Evolutionary conservation across 1,140 invertebrate genomes (phyloP).

Genomic region (Galleria mellonella): DNA sequence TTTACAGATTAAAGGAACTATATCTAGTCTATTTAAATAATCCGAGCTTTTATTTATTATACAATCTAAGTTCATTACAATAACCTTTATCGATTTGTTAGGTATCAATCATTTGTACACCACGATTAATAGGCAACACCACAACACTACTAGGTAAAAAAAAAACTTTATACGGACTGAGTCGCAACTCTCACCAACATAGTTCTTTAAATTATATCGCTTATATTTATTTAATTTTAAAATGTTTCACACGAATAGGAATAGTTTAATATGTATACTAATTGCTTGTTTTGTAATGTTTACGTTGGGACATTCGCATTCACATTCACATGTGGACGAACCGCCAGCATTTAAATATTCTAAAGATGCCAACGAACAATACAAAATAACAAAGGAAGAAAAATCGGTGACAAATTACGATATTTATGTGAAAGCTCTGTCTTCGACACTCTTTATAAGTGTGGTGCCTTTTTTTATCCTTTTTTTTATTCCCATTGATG

Average conservation of each 20-base stretch:
- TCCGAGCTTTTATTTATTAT: too few relatives aligned
- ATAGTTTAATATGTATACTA: constrained; percentile 20
- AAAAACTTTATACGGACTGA: too few relatives aligned
- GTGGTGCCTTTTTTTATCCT: constrained; percentile 95
- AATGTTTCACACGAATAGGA: constrained; percentile 3
- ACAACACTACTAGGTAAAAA: too few relatives aligned
- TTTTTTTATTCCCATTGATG: constrained; percentile 94
- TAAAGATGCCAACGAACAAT: constrained; percentile 79
- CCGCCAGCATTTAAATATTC: constrained; percentile 85
- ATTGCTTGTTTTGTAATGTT: constrained; percentile 24
- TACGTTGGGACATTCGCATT: constrained; percentile 43
- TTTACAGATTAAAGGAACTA: too few relatives aligned
- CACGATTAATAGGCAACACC: too few relatives aligned
- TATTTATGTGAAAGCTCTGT: constrained; percentile 88
- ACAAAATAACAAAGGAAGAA: constrained; percentile 34
- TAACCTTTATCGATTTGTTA: too few relatives aligned
- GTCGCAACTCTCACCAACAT: too few relatives aligned
- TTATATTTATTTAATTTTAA: too few relatives aligned
- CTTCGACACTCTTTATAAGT: constrained; percentile 94
- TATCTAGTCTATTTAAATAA: too few relatives aligned
- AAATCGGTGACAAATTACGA: constrained; percentile 56
- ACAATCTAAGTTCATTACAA: too few relatives aligned
- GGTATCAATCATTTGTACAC: too few relatives aligned
- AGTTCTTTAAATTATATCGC: too few relatives aligned
- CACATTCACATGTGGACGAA: constrained; percentile 69